phyloP scores from a whole-genome alignment of 2,797 vertebrate genomes.

The Gobionotothen gibberifrons region DNA sequence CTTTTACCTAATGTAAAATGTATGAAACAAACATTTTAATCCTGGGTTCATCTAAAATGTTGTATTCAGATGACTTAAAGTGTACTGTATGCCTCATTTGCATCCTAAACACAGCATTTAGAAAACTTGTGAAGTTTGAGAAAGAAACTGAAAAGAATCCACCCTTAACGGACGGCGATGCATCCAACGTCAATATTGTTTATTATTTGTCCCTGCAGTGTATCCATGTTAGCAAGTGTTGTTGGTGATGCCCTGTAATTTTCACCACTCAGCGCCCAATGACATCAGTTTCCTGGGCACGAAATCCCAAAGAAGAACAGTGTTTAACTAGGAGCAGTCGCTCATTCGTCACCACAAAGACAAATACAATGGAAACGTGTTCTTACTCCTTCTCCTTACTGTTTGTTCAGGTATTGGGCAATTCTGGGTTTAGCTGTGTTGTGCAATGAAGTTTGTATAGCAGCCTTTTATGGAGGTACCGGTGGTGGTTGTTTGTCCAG shows the following conservation, averaged over 20 bases:
- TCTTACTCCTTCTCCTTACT: constrained; percentile 6
- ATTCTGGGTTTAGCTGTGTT: constrained; percentile 36
- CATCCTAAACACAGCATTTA: too few species aligned
- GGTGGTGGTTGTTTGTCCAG: constrained; percentile 27
- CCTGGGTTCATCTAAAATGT: too few species aligned
- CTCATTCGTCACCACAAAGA: constrained; percentile 29
- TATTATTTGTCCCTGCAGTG: constrained; percentile 43
- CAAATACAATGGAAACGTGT: constrained; percentile 7
- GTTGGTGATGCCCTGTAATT: constrained; percentile 58
- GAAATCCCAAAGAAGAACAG: constrained; percentile 15
- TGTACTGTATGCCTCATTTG: too few species aligned
- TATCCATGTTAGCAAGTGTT: constrained; percentile 50
- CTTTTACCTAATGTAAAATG: too few species aligned
- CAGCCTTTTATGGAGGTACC: constrained; percentile 51
- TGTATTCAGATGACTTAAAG: too few species aligned
- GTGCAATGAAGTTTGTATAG: constrained; percentile 26
- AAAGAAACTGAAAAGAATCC: background rate
- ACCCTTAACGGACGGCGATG: background rate
- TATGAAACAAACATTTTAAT: too few species aligned
- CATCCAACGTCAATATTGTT: constrained; percentile 18
- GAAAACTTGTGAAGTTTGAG: background rate
- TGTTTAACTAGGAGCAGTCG: constrained; percentile 26
- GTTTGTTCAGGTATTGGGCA: constrained; percentile 46
- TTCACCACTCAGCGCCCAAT: constrained; percentile 32
- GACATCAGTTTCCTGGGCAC: constrained; percentile 53